Percentiles rank a stretch among this genome's conserved stretches.
phyloP scores from a whole-genome alignment of 2,888 invertebrate species.

The Muscina levida region DNA sequence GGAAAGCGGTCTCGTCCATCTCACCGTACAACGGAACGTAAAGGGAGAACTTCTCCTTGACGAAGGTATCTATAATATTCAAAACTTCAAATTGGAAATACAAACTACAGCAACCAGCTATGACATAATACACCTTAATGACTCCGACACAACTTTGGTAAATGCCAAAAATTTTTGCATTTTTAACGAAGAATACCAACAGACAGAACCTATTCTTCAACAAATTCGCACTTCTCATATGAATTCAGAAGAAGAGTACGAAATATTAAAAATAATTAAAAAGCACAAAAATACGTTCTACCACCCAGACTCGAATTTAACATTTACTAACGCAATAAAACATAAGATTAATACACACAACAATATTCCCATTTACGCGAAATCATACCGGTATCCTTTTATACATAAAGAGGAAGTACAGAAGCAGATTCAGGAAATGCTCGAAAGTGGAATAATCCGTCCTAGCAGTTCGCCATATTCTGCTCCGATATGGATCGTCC shows the following conservation, averaged over 20 bases:
- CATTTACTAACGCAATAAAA: slow-evolving; percentile 48
- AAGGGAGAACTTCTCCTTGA: not conserved
- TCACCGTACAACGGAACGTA: not conserved
- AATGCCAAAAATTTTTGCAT: not conserved
- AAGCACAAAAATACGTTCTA: slow-evolving; percentile 33
- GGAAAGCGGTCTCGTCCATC: not conserved
- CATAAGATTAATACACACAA: slow-evolving; percentile 39
- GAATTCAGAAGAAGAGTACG: slow-evolving; percentile 33
- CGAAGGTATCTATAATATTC: not conserved
- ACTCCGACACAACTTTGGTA: not conserved
- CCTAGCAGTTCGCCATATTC: slow-evolving; percentile 47
- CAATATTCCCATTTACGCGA: slow-evolving; percentile 38
- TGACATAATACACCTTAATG: not conserved
- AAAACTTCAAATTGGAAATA: not conserved
- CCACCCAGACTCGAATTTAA: slow-evolving; percentile 17
- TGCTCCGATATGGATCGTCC: slow-evolving; percentile 44
- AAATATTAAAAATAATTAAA: slow-evolving; percentile 21
- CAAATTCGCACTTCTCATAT: slow-evolving; percentile 41
- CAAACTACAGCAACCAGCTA: not conserved
- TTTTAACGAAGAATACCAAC: not conserved
- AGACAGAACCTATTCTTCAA: not conserved
- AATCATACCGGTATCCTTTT: slow-evolving; percentile 48
- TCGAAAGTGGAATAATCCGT: slow-evolving; percentile 43
- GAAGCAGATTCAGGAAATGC: slow-evolving; percentile 51
- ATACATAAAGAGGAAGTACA: slow-evolving; percentile 49